These are phyloP conservation scores for Leptarthrus brevirostris DNA, from an alignment of 2,888 invertebrate species.

Conservation along the genomic window DNA sequence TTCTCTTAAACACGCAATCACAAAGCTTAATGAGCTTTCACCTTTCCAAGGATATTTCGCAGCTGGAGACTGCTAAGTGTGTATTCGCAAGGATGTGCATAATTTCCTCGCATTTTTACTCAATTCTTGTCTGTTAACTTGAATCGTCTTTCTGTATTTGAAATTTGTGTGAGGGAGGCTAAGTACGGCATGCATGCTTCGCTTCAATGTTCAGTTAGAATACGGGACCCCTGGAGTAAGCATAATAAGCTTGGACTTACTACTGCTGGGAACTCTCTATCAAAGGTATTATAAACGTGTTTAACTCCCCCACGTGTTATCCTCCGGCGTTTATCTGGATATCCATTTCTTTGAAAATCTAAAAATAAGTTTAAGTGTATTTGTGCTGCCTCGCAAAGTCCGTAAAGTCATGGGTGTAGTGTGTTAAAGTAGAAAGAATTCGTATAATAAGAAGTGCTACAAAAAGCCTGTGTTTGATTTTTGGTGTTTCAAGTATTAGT, in stretches of 20 bases:
- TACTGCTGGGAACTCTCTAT: background rate
- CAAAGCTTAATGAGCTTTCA: conserved; percentile 18
- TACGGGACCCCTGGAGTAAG: conserved; percentile 22
- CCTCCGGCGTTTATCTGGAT: conserved; percentile 2
- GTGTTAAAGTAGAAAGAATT: background rate
- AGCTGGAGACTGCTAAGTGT: background rate
- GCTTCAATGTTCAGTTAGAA: conserved; percentile 17
- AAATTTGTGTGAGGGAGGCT: background rate
- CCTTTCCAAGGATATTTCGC: background rate
- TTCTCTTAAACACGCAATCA: background rate
- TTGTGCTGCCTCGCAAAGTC: background rate
- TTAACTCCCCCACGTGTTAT: conserved; percentile 14
- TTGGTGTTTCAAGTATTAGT: background rate
- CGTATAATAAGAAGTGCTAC: background rate
- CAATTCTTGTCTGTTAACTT: background rate
- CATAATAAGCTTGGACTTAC: conserved; percentile 14
- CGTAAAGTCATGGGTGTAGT: background rate
- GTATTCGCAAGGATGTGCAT: conserved; percentile 8
- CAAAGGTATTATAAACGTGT: background rate
- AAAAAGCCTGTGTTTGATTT: conserved; percentile 7
- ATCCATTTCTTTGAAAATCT: background rate
- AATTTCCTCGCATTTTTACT: no score
- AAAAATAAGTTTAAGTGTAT: no score
- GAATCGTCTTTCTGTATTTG: background rate
- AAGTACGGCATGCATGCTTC: background rate